These are phyloP conservation scores for Eupithecia dodoneata DNA, from an alignment of 2,888 invertebrate genomes.

Conservation along the genomic window DNA sequence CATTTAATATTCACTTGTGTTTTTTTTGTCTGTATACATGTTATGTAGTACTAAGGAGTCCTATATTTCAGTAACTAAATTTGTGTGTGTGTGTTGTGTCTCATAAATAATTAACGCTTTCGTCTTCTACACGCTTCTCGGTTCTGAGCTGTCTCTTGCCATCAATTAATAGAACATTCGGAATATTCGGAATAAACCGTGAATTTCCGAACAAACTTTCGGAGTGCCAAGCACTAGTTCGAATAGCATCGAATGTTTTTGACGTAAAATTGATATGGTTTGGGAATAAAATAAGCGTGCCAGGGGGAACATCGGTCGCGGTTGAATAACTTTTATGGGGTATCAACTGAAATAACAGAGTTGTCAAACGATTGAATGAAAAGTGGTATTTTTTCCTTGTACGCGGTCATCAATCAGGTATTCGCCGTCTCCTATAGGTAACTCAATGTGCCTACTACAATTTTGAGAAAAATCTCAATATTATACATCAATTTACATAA, in stretches of 20 bases:
- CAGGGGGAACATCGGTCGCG: conserved; percentile 16
- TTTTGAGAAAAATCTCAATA: no score
- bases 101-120: no score
- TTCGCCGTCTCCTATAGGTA: neutral
- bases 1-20: no score
- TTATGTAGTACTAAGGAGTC: no score
- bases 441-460: no score
- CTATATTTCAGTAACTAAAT: no score
- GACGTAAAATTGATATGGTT: conserved; percentile 35
- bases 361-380: neutral
- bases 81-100: no score
- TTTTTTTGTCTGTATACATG: no score
- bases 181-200: conserved; percentile 10
- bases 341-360: neutral
- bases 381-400: conserved; percentile 1
- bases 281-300: conserved; percentile 30
- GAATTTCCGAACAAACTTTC: conserved; percentile 8
- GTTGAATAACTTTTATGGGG: conserved; percentile 24
- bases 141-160: neutral
- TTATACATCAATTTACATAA: no score
- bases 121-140: neutral
- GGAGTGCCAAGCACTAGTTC: conserved; percentile 12
- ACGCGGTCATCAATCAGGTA: neutral
- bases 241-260: conserved; percentile 29
- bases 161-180: neutral